Conservation (phyloP, 2,797 vertebrate genomes). For the Onychomys leucogaster region DNA sequence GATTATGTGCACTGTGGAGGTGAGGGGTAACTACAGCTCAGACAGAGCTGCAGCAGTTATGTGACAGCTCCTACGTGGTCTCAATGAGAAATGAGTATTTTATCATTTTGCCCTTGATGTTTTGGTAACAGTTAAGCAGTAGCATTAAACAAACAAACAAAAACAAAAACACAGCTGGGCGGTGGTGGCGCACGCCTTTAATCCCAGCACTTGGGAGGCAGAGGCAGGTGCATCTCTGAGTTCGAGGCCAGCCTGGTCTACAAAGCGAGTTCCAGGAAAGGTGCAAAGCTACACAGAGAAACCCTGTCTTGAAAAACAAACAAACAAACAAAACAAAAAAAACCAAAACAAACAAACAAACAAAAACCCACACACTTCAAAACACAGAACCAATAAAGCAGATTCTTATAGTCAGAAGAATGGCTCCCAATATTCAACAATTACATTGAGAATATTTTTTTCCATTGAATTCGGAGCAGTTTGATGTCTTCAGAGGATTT, state of each 20-base stretch:
- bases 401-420: conserved; percentile 24
- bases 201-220: no score
- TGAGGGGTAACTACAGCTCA: not conserved
- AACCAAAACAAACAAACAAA: no score
- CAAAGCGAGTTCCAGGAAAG: no score
- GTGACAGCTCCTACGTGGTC: not conserved
- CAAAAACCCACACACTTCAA: no score
- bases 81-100: not conserved
- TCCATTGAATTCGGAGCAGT: conserved; percentile 52
- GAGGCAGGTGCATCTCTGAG: no score
- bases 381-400: conserved; percentile 33
- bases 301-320: no score
- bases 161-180: no score
- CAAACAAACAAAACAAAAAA: no score
- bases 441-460: conserved; percentile 56
- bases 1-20: not conserved
- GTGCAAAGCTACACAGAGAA: no score
- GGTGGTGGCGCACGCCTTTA: no score
- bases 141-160: not conserved
- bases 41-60: not conserved
- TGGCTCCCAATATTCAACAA: conserved; percentile 51
- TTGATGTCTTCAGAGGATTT: conserved; percentile 41
- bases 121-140: conserved; percentile 46
- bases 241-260: no score
- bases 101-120: not conserved